Base-by-base conservation (phyloP, 1,140 invertebrate species). In the Neodiprion lecontei region DNA sequence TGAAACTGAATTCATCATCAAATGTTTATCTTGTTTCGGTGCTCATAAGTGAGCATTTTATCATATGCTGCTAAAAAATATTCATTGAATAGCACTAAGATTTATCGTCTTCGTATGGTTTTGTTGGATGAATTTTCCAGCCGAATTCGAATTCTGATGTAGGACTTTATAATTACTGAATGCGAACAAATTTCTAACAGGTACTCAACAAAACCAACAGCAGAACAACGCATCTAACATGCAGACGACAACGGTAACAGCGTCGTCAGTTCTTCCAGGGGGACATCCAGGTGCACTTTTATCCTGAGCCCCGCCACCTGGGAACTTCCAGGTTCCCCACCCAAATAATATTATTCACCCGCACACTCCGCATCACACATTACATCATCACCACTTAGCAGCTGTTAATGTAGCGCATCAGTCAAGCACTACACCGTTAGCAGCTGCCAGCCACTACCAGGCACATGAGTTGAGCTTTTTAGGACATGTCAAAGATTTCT, bases 221-320 rank as follows among this genome's bases (percentile, higher is more conserved):
- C 85, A 86, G 69, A 88, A 84, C 73, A 88, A 84, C 49, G 86
- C 86, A 12, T 78, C 85, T n/a, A 86, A 76, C 76, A 86, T 88
- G 85, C 86, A 88, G 76, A 85, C 85, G 8, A 86, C 86, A 50
- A 80, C 83, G 28, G 85, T 86, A 17, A 85, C 85, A 21, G 83
- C 84, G n/a, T 84, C 86, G 9, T 86, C 86, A 23, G 85, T 88
- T 81, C 83, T 88, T 72, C 81, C 85, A n/a, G 84, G 84, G 67
- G 86, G 87, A 65, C 88, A 88, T 82, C 83, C 88, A 14, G 86
- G 86, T 70, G 78, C 86, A 49, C 86, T 88, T 79, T 82, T 89
- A 76, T 89, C 88, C 87, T 89, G 88, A 89, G 88, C 86, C 85
- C 86, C 87, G 87, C 86, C 87, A 87, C 85, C 87, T 77, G 88